Percentiles rank a stretch among this genome's conserved stretches.
Conservation (phyloP, 2,113 vertebrate genomes). For the Coptodon bakossiorum region DNA sequence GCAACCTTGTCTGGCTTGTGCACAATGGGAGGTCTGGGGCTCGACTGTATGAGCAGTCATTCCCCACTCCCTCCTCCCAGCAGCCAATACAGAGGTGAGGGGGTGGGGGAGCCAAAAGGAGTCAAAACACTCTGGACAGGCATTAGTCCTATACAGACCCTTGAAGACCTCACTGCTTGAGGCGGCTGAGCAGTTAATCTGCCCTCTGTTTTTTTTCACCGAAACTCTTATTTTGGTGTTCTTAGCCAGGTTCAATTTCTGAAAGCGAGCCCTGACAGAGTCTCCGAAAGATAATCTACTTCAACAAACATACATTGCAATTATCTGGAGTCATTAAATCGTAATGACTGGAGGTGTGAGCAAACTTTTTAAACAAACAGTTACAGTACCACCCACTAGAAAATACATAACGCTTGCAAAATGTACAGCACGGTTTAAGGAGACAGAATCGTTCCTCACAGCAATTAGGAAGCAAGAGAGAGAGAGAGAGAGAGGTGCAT, state of each 20-base stretch:
- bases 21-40: slow-evolving; percentile 57
- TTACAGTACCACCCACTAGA: slow-evolving; percentile 43
- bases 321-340: slow-evolving; percentile 55
- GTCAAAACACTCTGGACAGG: slow-evolving; percentile 52
- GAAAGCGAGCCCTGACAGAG: slow-evolving; percentile 33
- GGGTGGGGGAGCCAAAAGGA: slow-evolving; percentile 34
- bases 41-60: slow-evolving; percentile 51
- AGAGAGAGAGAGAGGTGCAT: slow-evolving; percentile 28
- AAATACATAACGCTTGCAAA: slow-evolving; percentile 54
- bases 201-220: slow-evolving; percentile 16
- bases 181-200: slow-evolving; percentile 28
- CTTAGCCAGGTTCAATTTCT: background rate
- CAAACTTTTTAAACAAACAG: slow-evolving; percentile 51
- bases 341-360: slow-evolving; percentile 59
- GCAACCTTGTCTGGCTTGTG: slow-evolving; percentile 59
- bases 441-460: slow-evolving; percentile 50
- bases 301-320: slow-evolving; percentile 51
- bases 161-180: slow-evolving; percentile 37
- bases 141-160: slow-evolving; percentile 33
- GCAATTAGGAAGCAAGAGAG: slow-evolving; percentile 48
- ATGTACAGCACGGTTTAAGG: slow-evolving; percentile 22
- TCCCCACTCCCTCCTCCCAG: slow-evolving; percentile 18
- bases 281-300: slow-evolving; percentile 47
- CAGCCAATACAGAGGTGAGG: background rate
- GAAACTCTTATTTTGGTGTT: background rate